Evolutionary conservation across 92 coral and sea anemone genomes (phyloP).

Genomic region (Virgularia gustaviana): DNA sequence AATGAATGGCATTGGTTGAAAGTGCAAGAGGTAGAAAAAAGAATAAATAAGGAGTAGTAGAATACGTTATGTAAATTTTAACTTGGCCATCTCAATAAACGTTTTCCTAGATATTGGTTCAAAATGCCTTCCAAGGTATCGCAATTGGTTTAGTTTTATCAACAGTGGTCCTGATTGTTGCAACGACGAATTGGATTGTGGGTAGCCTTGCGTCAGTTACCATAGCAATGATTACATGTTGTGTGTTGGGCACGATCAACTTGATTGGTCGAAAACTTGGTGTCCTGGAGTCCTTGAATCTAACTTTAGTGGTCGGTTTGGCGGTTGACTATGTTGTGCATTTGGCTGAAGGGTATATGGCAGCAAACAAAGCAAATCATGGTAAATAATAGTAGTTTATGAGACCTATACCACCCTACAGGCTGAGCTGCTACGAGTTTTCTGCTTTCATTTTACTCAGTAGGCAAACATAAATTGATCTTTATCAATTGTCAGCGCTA

Average conservation of each 20-base stretch:
- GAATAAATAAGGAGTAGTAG: too few relatives aligned
- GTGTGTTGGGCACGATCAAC: conserved; percentile 85
- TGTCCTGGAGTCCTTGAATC: conserved; percentile 83
- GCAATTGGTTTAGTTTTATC: conserved; percentile 76
- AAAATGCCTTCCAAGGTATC: conserved; percentile 88
- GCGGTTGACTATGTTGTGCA: conserved; percentile 98
- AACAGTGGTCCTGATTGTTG: conserved; percentile 66
- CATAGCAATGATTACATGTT: conserved; percentile 77
- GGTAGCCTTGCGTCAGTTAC: conserved; percentile 85
- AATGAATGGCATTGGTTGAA: conserved; percentile 98
- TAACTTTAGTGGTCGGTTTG: conserved; percentile 88
- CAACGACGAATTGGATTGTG: conserved; percentile 92
- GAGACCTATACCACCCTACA: too few relatives aligned
- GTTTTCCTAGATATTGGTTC: conserved; percentile 68
- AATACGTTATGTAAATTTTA: too few relatives aligned
- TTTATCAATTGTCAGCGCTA: too few relatives aligned
- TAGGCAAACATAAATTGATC: too few relatives aligned
- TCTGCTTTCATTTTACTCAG: too few relatives aligned
- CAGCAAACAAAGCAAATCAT: too few relatives aligned
- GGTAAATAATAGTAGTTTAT: too few relatives aligned
- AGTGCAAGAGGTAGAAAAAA: conserved; percentile 93
- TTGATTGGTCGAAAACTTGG: conserved; percentile 94
- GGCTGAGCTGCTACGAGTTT: too few relatives aligned
- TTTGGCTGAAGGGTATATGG: conserved; percentile 88
- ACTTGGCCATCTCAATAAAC: too few relatives aligned